Percentiles rank a stretch among this genome's conserved stretches.
Conservation (phyloP, 2,888 invertebrate genomes). For the Platycnemis pennipes region DNA sequence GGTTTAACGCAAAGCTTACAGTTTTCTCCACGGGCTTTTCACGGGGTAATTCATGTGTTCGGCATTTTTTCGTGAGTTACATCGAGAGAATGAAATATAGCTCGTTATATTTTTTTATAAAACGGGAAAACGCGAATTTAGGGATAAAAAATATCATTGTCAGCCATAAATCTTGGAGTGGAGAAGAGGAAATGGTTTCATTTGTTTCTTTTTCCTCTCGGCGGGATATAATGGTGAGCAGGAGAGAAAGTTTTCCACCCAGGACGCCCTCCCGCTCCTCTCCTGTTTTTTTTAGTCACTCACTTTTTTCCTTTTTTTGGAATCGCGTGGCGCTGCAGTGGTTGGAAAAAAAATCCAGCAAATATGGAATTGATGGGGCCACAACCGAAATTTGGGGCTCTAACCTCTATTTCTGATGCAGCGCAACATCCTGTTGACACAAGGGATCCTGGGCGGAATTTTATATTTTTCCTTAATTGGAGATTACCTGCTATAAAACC, state of each 20-base stretch:
- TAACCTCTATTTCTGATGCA: constrained; percentile 7
- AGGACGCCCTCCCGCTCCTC: neutral
- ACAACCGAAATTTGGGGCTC: neutral
- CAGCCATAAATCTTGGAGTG: constrained; percentile 24
- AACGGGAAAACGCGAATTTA: constrained; percentile 26
- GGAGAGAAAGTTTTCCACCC: constrained; percentile 31
- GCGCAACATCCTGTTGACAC: neutral
- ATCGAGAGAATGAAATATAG: constrained; percentile 36
- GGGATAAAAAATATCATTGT: constrained; percentile 39
- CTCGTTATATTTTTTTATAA: neutral
- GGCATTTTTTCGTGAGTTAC: constrained; percentile 30
- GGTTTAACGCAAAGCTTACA: neutral
- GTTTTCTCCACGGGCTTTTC: neutral
- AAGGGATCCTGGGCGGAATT: neutral
- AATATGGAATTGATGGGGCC: constrained; percentile 32
- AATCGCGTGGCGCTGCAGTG: neutral
- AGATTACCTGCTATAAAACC: neutral
- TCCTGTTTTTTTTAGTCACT: neutral
- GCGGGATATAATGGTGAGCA: neutral
- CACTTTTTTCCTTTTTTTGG: neutral
- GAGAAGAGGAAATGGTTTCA: constrained; percentile 32
- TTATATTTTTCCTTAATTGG: neutral
- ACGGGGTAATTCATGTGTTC: constrained; percentile 15
- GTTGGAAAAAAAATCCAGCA: neutral
- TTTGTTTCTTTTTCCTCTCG: neutral